Conservation (phyloP, 2,888 invertebrate genomes). For the Macropis europaea region DNA sequence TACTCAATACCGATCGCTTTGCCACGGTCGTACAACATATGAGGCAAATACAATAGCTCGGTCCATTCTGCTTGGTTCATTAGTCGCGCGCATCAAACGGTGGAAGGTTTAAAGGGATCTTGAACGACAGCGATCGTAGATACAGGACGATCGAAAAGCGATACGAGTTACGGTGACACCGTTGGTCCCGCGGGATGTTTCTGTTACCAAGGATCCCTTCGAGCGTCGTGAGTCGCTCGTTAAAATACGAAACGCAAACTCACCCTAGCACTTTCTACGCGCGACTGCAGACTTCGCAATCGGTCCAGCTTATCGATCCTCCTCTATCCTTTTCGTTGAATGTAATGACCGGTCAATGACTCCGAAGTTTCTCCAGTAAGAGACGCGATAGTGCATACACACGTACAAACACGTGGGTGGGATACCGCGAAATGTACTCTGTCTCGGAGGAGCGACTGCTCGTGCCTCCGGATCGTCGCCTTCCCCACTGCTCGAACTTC, state of each 20-base stretch:
- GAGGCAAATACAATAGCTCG: too few relatives aligned
- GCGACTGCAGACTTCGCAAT: conserved; percentile 7
- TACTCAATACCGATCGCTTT: too few relatives aligned
- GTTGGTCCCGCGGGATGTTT: too few relatives aligned
- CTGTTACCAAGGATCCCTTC: background rate
- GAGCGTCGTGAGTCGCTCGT: background rate
- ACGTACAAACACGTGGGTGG: conserved; percentile 38
- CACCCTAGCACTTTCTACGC: conserved; percentile 39
- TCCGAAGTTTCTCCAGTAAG: conserved; percentile 1
- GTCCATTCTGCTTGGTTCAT: too few relatives aligned
- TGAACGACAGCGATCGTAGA: too few relatives aligned
- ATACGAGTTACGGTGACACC: too few relatives aligned
- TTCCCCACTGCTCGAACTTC: conserved; percentile 56
- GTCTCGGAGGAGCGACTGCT: conserved; percentile 62
- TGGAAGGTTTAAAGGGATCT: too few relatives aligned
- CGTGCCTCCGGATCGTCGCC: conserved; percentile 64
- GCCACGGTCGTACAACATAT: too few relatives aligned
- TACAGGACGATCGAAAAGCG: too few relatives aligned
- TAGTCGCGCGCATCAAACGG: too few relatives aligned
- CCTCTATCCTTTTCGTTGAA: conserved; percentile 19
- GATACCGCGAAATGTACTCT: conserved; percentile 56
- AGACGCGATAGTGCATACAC: conserved; percentile 22
- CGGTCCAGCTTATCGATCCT: conserved; percentile 20
- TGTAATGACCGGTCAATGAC: conserved; percentile 44
- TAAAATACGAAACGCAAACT: conserved; percentile 24